Evolutionary conservation across 2,113 vertebrate genomes (phyloP), one percentile per base, ranked within the genome.

Genomic region (Erpornis zantholeuca): DNA sequence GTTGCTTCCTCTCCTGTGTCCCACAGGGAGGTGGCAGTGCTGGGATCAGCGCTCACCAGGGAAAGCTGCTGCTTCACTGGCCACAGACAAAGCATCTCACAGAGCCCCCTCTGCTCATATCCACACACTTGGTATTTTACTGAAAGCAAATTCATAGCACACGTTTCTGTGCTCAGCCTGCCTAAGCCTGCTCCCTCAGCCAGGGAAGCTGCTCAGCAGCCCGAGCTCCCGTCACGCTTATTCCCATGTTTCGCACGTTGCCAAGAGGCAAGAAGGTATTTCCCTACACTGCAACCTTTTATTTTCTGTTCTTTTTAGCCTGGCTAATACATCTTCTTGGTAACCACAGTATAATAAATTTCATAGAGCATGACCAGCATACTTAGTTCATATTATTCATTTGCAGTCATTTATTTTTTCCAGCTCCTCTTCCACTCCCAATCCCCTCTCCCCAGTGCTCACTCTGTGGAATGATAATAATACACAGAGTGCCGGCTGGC

Each of bases 311-410:
- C 96, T 75, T 97, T 95, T 97, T 92, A 90, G 91, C 85, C 82
- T 82, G 70, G 23, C 94, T 97, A 94, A 97, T 97, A 93, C 90
- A 72, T 93, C 97, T 97, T 97, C 92, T 86, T 93, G 93, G 96
- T 97, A 98, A 97, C 97, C 96, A 71, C 93, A 96, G 96, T 96
- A 97, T 97, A 97, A 97, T 97, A 98, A 97, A 98, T 98, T 97
- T 97, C 96, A 96, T 92, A 97, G 94, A 82, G 89, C 97, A 96
- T 97, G 96, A 97, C 97, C 95, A 42, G 96, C 14, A 70, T 97
- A 96, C 96, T 98, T 97, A 96, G 95, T 95, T 97, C 97, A 88
- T 97, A 98, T 98, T 98, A 96, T 96, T 98, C 97, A 97, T 96
- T 96, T 80, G 53, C 59, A 97, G 94, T 96, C 54, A 91, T 96